These are phyloP conservation scores for Jaculus jaculus DNA, from an alignment of 2,113 vertebrate genomes.

Conservation along the genomic window DNA sequence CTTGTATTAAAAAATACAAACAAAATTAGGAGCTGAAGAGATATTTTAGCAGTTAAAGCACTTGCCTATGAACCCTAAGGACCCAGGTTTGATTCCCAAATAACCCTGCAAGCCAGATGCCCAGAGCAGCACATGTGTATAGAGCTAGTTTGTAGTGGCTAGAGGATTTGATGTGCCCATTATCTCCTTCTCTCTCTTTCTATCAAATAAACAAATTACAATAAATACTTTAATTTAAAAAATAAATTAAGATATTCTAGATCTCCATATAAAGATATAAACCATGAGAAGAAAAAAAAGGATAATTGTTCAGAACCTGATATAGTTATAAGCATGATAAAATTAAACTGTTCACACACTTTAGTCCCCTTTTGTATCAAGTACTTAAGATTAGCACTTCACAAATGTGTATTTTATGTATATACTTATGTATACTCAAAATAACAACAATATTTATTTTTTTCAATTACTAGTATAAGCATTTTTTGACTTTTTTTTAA, in stretches of 20 bases:
- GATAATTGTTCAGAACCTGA: background rate
- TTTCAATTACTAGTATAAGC: background rate
- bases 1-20: background rate
- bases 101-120: no score
- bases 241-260: background rate
- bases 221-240: background rate
- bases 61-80: no score
- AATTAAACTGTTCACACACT: background rate
- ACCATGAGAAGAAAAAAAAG: background rate
- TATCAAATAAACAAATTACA: no score
- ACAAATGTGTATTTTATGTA: background rate
- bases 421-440: background rate
- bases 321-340: background rate
- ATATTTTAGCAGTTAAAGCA: no score
- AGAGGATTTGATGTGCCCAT: no score
- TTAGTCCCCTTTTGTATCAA: background rate
- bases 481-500: no score
- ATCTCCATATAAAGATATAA: background rate
- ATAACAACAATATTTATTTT: background rate
- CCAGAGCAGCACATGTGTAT: no score
- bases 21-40: background rate
- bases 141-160: no score
- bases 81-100: no score
- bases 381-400: background rate
- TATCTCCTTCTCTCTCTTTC: no score